Evolutionary conservation across 2,113 vertebrate species (phyloP).

Genomic region (Oncorhynchus kisutch): DNA sequence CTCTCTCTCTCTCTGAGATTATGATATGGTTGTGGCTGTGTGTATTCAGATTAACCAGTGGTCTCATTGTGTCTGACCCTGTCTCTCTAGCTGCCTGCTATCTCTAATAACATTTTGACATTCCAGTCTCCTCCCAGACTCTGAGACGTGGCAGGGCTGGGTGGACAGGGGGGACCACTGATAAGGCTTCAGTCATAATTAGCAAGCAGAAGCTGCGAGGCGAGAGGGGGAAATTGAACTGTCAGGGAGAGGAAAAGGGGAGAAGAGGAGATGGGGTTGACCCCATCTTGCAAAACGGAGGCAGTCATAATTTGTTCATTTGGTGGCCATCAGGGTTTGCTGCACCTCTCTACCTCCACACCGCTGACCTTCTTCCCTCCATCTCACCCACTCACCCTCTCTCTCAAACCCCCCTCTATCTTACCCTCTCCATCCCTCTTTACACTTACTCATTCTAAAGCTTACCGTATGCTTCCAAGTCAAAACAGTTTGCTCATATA

Average conservation of each 20-base stretch:
- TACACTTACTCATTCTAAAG: not conserved
- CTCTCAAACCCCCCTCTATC: conserved; percentile 43
- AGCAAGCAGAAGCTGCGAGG: conserved; percentile 96
- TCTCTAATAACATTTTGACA: conserved; percentile 97
- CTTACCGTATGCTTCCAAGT: too few relatives aligned
- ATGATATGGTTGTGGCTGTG: not conserved
- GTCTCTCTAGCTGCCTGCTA: conserved; percentile 72
- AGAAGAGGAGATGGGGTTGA: conserved; percentile 67
- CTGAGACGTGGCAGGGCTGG: conserved; percentile 57
- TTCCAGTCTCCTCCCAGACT: conserved; percentile 86
- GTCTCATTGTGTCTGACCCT: conserved; percentile 76
- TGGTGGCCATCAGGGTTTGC: conserved; percentile 96
- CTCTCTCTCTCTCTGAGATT: not conserved
- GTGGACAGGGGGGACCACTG: conserved; percentile 81
- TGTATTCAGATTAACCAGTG: conserved; percentile 77
- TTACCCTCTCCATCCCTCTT: conserved; percentile 29
- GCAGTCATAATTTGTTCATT: conserved; percentile 99
- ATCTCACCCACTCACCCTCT: conserved; percentile 32
- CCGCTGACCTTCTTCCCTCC: conserved; percentile 91
- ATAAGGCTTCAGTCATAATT: conserved; percentile 99
- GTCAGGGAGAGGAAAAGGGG: conserved; percentile 90
- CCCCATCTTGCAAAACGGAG: conserved; percentile 96
- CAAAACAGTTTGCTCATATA: too few relatives aligned
- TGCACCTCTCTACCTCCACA: conserved; percentile 88
- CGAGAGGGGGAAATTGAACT: conserved; percentile 99